Evolutionary conservation across 2,797 vertebrate genomes (phyloP).

Genomic region (Urocyon cinereoargenteus): DNA sequence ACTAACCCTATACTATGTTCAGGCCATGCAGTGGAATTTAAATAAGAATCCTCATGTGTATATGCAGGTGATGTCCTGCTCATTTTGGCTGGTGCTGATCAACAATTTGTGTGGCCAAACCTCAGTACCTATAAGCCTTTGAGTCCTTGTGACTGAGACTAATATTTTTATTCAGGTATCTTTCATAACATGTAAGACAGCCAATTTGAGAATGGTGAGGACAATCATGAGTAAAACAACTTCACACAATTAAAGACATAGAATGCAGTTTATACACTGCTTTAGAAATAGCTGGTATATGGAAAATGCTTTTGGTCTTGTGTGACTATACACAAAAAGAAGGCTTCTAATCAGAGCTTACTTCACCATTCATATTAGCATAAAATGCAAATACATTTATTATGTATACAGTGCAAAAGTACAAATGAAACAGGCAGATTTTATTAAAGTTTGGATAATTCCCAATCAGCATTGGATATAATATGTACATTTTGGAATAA

Average conservation of each 20-base stretch:
- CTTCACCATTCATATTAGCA: constrained; percentile 21
- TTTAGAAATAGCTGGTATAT: background rate
- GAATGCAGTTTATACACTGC: background rate
- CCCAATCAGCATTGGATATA: background rate
- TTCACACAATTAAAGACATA: background rate
- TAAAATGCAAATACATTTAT: constrained; percentile 38
- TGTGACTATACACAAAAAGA: background rate
- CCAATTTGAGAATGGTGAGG: background rate
- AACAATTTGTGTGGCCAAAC: background rate
- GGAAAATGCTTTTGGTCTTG: background rate
- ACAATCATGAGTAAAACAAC: background rate
- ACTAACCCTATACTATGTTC: too few relatives aligned
- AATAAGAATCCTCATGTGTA: background rate
- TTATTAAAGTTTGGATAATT: constrained; percentile 58
- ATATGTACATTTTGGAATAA: constrained; percentile 44
- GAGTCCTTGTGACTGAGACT: background rate
- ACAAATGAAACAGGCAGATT: constrained; percentile 46
- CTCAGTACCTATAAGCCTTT: background rate
- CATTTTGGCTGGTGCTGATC: background rate
- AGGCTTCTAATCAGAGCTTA: constrained; percentile 40
- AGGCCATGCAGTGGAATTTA: background rate
- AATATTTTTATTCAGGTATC: background rate
- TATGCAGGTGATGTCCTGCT: background rate
- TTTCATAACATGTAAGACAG: background rate
- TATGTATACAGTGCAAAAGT: background rate